A percentile compares a stretch with the other conserved stretches of the same genome.
phyloP scores from a whole-genome alignment of 64 coral and sea anemone species.

The Trachythela sp. region DNA sequence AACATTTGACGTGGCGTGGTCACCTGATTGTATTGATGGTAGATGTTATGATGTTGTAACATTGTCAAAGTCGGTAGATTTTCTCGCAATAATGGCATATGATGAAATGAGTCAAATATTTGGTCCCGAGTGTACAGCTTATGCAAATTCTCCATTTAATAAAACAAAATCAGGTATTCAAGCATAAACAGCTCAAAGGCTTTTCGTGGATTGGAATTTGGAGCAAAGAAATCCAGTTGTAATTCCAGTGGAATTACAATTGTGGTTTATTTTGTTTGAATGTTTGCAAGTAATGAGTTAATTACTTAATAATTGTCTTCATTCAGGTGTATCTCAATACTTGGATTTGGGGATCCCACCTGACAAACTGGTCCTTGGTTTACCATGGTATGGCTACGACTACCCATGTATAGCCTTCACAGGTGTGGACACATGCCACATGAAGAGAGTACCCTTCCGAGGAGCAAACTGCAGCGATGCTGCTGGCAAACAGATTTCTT shows the following conservation, averaged over 20 bases:
- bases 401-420: constrained; percentile 51
- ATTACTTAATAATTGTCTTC: background rate
- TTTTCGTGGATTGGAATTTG: no score
- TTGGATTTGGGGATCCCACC: constrained; percentile 49
- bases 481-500: constrained; percentile 72
- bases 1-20: constrained; percentile 95
- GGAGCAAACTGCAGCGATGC: constrained; percentile 96
- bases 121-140: constrained; percentile 60
- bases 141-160: constrained; percentile 80
- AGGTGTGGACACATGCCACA: constrained; percentile 54
- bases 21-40: constrained; percentile 87
- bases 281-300: no score
- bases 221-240: no score
- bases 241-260: no score
- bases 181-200: background rate
- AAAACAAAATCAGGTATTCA: constrained; percentile 73
- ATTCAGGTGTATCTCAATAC: constrained; percentile 72
- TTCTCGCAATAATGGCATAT: constrained; percentile 90
- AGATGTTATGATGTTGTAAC: constrained; percentile 86
- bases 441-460: constrained; percentile 77
- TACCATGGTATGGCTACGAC: constrained; percentile 96
- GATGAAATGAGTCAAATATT: constrained; percentile 97
- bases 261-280: no score
- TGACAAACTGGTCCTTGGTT: constrained; percentile 75
- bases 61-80: constrained; percentile 71